These are phyloP conservation scores for Glossosoma conforme DNA, from an alignment of 1,140 invertebrate species.

Conservation along the genomic window DNA sequence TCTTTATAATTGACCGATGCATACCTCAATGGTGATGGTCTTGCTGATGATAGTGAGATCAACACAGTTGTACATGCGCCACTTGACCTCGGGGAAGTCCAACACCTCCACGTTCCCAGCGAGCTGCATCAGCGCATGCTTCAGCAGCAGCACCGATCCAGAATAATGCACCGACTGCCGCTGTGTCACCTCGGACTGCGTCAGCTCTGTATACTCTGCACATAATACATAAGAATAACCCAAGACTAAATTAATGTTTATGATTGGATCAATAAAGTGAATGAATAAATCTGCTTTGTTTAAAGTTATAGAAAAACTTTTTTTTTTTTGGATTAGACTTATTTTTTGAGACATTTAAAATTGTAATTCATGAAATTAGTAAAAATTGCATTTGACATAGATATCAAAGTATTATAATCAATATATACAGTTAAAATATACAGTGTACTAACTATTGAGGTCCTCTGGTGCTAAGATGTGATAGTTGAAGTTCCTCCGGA, in stretches of 20 bases:
- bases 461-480: slow-evolving; percentile 89
- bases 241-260: neutral
- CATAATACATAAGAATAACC: slow-evolving; percentile 22
- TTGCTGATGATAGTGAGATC: slow-evolving; percentile 80
- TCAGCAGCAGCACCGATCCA: slow-evolving; percentile 72
- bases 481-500: slow-evolving; percentile 98
- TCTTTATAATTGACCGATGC: neutral
- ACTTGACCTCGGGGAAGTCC: slow-evolving; percentile 60
- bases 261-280: neutral
- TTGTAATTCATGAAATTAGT: neutral
- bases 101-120: slow-evolving; percentile 74
- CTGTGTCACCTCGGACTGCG: slow-evolving; percentile 87
- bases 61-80: slow-evolving; percentile 73
- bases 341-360: neutral
- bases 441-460: slow-evolving; percentile 67
- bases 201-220: slow-evolving; percentile 92
- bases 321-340: too few species aligned
- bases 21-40: slow-evolving; percentile 77
- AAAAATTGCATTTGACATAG: neutral
- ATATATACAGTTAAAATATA: slow-evolving; percentile 13
- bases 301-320: neutral
- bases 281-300: neutral
- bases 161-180: slow-evolving; percentile 83
- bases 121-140: slow-evolving; percentile 78
- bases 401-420: neutral